These are phyloP conservation scores for Aeoliscus strigatus DNA, from an alignment of 2,797 vertebrate species.

Conservation along the genomic window DNA sequence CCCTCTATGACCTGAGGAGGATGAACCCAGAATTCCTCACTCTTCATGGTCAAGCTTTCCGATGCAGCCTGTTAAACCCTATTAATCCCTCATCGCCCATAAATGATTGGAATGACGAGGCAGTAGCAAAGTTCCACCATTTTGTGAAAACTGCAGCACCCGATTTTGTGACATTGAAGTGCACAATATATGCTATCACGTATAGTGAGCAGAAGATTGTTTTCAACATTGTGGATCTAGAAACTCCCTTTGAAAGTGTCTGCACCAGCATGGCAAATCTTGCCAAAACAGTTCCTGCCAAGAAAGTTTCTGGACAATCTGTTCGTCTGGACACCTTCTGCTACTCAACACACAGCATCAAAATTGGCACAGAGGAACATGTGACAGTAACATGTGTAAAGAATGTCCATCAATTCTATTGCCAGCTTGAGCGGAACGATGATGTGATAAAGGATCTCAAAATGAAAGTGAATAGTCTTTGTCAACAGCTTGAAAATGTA, in stretches of 20 bases:
- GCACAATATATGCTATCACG: constrained; percentile 87
- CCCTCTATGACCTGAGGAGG: constrained; percentile 74
- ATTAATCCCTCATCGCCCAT: constrained; percentile 71
- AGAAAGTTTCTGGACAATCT: constrained; percentile 62
- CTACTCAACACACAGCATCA: constrained; percentile 84
- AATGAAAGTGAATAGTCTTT: constrained; percentile 65
- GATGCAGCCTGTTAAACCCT: constrained; percentile 89
- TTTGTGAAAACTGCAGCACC: constrained; percentile 77
- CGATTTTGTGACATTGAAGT: constrained; percentile 75
- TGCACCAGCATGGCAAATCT: constrained; percentile 77
- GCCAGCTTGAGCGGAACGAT: constrained; percentile 81
- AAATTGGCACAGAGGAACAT: constrained; percentile 85
- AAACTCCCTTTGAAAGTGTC: constrained; percentile 87
- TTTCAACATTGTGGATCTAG: constrained; percentile 87
- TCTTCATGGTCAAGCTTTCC: constrained; percentile 85
- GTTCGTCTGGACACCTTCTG: constrained; percentile 83
- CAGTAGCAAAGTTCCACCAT: constrained; percentile 70
- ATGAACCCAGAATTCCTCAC: constrained; percentile 76
- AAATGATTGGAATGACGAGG: constrained; percentile 79
- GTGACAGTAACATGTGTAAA: constrained; percentile 81
- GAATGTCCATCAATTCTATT: constrained; percentile 81
- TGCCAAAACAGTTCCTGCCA: constrained; percentile 59
- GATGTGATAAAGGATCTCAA: constrained; percentile 72
- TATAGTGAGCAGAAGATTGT: constrained; percentile 72
- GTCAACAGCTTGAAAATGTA: constrained; percentile 52